Percentiles rank a stretch among this genome's conserved stretches.
Evolutionary conservation across 2,888 invertebrate genomes (phyloP).

Genomic region (Orthosia cruda): DNA sequence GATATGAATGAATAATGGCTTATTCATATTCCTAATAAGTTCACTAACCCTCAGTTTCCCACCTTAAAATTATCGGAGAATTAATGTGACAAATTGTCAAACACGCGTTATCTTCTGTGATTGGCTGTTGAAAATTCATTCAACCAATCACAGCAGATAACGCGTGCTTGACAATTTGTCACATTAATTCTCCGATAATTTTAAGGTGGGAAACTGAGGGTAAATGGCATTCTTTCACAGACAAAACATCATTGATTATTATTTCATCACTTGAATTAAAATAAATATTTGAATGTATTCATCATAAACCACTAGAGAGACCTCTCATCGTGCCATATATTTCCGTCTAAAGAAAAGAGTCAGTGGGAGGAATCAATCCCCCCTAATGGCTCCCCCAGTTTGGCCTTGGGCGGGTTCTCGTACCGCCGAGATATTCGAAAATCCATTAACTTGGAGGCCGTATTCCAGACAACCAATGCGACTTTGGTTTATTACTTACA

Average conservation of each 20-base stretch:
- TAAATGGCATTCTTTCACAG: constrained; percentile 1
- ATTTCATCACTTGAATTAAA: not conserved
- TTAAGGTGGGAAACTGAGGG: too few relatives aligned
- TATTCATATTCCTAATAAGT: not conserved
- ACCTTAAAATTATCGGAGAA: too few relatives aligned
- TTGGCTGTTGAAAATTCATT: too few relatives aligned
- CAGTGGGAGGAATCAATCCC: constrained; percentile 30
- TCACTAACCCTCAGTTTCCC: too few relatives aligned
- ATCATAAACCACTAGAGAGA: not conserved
- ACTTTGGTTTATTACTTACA: constrained; percentile 3
- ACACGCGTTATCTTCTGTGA: too few relatives aligned
- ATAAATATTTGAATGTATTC: constrained; percentile 24
- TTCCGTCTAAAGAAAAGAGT: constrained; percentile 22
- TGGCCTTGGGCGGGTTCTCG: constrained; percentile 36
- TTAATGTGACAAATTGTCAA: too few relatives aligned
- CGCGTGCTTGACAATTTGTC: too few relatives aligned
- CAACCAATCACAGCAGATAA: too few relatives aligned
- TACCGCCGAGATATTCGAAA: constrained; percentile 45
- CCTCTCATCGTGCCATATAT: constrained; percentile 19
- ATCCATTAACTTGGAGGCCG: constrained; percentile 43
- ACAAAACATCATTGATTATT: too few relatives aligned
- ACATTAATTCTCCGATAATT: too few relatives aligned
- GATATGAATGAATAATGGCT: not conserved
- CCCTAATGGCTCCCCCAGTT: constrained; percentile 34
- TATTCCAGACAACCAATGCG: constrained; percentile 21